A percentile compares a stretch with the other conserved stretches of the same genome.
phyloP scores from a whole-genome alignment of 1,140 invertebrate genomes.

The Drosophila nebulosa region DNA sequence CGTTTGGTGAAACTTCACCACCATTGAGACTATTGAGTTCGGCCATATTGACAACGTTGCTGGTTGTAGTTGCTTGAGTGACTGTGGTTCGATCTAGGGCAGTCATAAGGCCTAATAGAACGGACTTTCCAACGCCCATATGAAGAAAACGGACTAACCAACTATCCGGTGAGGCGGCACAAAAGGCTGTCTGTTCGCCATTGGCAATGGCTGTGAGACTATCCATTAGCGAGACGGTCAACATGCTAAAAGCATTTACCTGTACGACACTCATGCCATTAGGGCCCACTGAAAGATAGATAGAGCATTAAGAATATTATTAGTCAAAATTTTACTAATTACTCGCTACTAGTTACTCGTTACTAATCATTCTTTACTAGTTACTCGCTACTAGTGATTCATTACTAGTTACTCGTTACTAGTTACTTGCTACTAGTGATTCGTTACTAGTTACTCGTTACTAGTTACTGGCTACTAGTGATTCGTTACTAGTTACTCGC shows the following conservation, averaged over 20 bases:
- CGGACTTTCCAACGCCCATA: constrained; percentile 54
- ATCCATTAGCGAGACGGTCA: constrained; percentile 47
- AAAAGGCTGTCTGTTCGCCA: constrained; percentile 45
- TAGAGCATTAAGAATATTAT: not conserved
- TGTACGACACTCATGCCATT: constrained; percentile 35
- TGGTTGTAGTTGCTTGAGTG: not conserved
- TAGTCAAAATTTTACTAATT: not conserved
- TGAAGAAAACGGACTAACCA: constrained; percentile 58
- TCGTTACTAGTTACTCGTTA: no score
- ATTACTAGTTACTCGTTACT: no score
- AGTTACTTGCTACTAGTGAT: not conserved
- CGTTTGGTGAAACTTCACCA: not conserved
- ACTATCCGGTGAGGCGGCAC: constrained; percentile 42
- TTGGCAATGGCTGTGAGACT: constrained; percentile 42
- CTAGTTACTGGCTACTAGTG: not conserved
- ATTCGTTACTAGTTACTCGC: no score
- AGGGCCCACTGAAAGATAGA: constrained; percentile 47
- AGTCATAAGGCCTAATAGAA: constrained; percentile 50
- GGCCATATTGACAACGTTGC: constrained; percentile 8
- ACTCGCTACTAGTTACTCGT: no score
- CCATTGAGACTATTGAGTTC: constrained; percentile 27
- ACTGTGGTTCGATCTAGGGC: constrained; percentile 41
- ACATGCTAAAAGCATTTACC: constrained; percentile 53
- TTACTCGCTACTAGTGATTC: no score
- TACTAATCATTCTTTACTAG: no score